A percentile compares a stretch with the other conserved stretches of the same genome.
These are phyloP conservation scores for Anseranas semipalmata DNA, from an alignment of 2,113 vertebrate species.

Conservation along the genomic window DNA sequence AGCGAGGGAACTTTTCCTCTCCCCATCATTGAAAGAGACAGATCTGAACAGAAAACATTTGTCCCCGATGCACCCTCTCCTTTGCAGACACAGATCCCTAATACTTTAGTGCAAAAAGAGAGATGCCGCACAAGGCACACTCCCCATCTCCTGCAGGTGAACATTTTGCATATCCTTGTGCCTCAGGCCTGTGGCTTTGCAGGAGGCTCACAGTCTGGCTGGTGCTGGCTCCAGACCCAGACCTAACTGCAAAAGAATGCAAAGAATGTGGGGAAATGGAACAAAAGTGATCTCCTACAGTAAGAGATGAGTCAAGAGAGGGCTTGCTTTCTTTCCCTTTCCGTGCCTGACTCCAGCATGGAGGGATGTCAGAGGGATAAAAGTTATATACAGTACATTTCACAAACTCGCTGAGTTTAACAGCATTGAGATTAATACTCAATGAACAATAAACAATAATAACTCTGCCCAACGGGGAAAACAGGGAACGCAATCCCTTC, in stretches of 20 bases:
- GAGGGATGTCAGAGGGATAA: background rate
- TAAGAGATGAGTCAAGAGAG: background rate
- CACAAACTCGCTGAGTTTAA: background rate
- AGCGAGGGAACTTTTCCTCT: background rate
- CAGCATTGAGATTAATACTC: background rate
- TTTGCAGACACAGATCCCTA: background rate
- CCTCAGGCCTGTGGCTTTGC: background rate
- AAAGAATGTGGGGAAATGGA: background rate
- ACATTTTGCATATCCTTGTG: background rate
- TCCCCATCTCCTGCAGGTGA: background rate
- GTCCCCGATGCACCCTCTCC: background rate
- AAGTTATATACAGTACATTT: background rate
- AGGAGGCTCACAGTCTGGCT: background rate
- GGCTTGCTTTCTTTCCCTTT: background rate
- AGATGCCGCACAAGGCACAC: background rate
- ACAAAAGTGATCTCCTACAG: background rate
- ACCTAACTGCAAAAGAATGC: background rate
- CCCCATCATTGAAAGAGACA: background rate
- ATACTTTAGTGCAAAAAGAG: background rate
- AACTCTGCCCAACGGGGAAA: background rate
- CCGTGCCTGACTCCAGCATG: background rate
- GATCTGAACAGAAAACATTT: background rate
- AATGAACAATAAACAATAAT: background rate
- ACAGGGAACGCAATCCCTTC: background rate
- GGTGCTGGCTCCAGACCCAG: background rate